Conservation (phyloP, 2,113 vertebrate genomes). For the Oryzias woworae region DNA sequence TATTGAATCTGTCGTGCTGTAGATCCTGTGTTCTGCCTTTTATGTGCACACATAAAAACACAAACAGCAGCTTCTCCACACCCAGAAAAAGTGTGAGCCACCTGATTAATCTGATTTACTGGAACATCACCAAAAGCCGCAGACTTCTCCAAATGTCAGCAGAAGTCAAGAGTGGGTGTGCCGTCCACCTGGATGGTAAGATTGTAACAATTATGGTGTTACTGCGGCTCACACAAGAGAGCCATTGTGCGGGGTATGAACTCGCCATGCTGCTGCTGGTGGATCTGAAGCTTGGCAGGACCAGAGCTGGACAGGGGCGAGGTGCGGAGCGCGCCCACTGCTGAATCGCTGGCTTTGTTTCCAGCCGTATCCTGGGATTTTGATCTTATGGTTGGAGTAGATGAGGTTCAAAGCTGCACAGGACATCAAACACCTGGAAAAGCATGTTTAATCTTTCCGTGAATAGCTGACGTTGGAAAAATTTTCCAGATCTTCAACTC, state of each 20-base stretch:
- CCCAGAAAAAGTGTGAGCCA: slow-evolving; percentile 40
- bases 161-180: slow-evolving; percentile 47
- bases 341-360: slow-evolving; percentile 71
- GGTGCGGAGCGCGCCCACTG: slow-evolving; percentile 46
- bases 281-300: slow-evolving; percentile 59
- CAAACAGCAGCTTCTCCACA: slow-evolving; percentile 23
- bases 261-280: slow-evolving; percentile 44
- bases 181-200: slow-evolving; percentile 69
- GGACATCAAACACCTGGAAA: slow-evolving; percentile 25
- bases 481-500: not conserved
- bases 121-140: slow-evolving; percentile 33
- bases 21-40: slow-evolving; percentile 23
- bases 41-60: slow-evolving; percentile 7
- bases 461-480: slow-evolving; percentile 4
- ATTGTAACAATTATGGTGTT: slow-evolving; percentile 69
- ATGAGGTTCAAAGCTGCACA: slow-evolving; percentile 43
- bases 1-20: slow-evolving; percentile 49
- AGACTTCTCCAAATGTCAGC: slow-evolving; percentile 47
- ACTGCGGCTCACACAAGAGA: slow-evolving; percentile 56
- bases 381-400: slow-evolving; percentile 55
- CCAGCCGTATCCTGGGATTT: slow-evolving; percentile 62
- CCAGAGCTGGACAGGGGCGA: slow-evolving; percentile 49
- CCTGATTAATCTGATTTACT: slow-evolving; percentile 48
- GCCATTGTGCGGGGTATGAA: slow-evolving; percentile 52
- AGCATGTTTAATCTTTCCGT: slow-evolving; percentile 24